These are phyloP conservation scores for Axinella damicornis DNA, from an alignment of 37 sponge, comb jelly and placozoan species.

Conservation along the genomic window DNA sequence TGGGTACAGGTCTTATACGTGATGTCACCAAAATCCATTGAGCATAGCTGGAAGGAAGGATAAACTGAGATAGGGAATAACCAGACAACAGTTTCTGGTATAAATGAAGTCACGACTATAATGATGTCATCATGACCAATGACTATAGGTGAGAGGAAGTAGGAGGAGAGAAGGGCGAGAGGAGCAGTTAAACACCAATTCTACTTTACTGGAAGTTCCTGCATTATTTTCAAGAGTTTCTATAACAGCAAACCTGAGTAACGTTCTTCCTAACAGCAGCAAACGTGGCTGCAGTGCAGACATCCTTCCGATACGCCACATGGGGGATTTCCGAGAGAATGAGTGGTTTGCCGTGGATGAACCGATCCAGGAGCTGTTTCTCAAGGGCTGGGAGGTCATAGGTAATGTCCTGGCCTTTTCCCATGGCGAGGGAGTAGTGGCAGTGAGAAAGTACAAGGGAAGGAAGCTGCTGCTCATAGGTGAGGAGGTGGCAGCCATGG, in stretches of 20 bases:
- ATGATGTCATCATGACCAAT: no score
- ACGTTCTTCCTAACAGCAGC: slow-evolving; percentile 67
- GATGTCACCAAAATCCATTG: no score
- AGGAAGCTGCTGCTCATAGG: slow-evolving; percentile 72
- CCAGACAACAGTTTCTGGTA: no score
- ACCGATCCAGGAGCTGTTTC: slow-evolving; percentile 82
- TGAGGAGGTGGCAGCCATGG: slow-evolving; percentile 68
- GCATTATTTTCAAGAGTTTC: not conserved
- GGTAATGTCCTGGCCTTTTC: slow-evolving; percentile 68
- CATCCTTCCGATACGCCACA: slow-evolving; percentile 64
- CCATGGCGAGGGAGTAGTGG: slow-evolving; percentile 75
- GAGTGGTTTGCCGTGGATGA: slow-evolving; percentile 77
- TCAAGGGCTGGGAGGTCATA: slow-evolving; percentile 86
- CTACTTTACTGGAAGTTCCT: no score
- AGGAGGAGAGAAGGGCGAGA: no score
- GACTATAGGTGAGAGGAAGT: no score
- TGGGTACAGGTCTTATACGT: no score
- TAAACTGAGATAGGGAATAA: no score
- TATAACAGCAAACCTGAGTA: slow-evolving; percentile 7
- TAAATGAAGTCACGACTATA: no score
- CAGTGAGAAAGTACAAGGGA: slow-evolving; percentile 84
- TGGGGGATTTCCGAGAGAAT: slow-evolving; percentile 66
- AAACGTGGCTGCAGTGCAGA: slow-evolving; percentile 54
- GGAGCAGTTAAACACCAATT: no score
- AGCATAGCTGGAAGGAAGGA: no score